Evolutionary conservation across 2,113 vertebrate species (phyloP).

Genomic region (Oreochromis tanganicae): DNA sequence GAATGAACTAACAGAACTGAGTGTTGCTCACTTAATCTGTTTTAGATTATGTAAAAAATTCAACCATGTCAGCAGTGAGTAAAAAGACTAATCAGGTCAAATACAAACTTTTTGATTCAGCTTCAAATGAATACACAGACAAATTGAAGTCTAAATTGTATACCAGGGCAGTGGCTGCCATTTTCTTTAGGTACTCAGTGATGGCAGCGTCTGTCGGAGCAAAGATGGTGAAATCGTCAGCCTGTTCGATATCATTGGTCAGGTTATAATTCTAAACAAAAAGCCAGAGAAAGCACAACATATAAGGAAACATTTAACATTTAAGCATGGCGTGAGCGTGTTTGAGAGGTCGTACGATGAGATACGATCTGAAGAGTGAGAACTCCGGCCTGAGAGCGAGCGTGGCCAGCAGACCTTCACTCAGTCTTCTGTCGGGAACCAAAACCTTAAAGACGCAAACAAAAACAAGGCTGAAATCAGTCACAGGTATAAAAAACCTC

Average conservation of each 20-base stretch:
- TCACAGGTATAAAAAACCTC: not conserved
- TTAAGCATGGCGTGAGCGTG: not conserved
- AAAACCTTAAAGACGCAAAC: constrained; percentile 73
- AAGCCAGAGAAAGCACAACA: not conserved
- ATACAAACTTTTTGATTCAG: not conserved
- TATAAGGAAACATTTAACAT: not conserved
- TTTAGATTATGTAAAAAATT: not conserved
- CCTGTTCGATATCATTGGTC: constrained; percentile 72
- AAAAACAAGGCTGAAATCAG: too few relatives aligned
- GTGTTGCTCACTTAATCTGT: not conserved
- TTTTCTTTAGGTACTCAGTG: constrained; percentile 72
- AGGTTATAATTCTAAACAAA: constrained; percentile 79
- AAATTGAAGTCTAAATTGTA: not conserved
- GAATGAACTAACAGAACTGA: not conserved
- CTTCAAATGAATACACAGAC: not conserved
- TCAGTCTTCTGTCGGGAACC: constrained; percentile 70
- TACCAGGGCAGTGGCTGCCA: constrained; percentile 71
- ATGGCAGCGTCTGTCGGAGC: constrained; percentile 82
- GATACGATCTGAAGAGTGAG: constrained; percentile 80
- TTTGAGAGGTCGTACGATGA: constrained; percentile 72
- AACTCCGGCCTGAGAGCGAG: constrained; percentile 81
- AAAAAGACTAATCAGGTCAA: not conserved
- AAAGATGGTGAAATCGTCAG: constrained; percentile 81
- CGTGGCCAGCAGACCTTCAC: constrained; percentile 72
- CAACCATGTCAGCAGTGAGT: not conserved